Evolutionary conservation across 2,113 vertebrate genomes (phyloP).

Genomic region (Pristiophorus japonicus): DNA sequence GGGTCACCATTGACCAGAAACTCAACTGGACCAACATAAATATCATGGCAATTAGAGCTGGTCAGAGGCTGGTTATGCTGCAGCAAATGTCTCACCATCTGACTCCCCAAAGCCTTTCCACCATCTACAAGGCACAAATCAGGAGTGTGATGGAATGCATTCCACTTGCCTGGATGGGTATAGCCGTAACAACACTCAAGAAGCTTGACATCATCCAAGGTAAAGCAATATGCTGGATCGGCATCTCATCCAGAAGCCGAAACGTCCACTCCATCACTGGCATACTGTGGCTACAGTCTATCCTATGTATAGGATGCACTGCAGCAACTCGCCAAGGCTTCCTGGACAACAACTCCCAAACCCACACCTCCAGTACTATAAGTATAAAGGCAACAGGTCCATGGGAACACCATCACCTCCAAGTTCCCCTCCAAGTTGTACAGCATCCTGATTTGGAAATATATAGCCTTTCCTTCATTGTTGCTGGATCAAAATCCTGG

Average conservation of each 20-base stretch:
- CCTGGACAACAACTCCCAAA: background rate
- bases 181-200: background rate
- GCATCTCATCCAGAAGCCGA: background rate
- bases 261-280: background rate
- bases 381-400: background rate
- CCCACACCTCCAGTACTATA: background rate
- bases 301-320: background rate
- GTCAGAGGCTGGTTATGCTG: background rate
- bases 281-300: background rate
- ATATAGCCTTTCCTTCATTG: too few species aligned
- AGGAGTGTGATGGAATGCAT: background rate
- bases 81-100: background rate
- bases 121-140: background rate
- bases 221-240: background rate
- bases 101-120: background rate
- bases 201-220: background rate
- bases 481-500: too few species aligned
- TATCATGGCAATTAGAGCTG: background rate
- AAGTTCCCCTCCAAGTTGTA: too few species aligned
- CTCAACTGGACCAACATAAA: background rate
- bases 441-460: too few species aligned
- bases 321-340: too few species aligned
- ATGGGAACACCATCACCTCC: background rate
- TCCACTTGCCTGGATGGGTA: background rate
- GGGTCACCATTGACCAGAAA: background rate